These are phyloP conservation scores for Thrips palmi DNA, from an alignment of 1,140 invertebrate genomes.

Conservation along the genomic window DNA sequence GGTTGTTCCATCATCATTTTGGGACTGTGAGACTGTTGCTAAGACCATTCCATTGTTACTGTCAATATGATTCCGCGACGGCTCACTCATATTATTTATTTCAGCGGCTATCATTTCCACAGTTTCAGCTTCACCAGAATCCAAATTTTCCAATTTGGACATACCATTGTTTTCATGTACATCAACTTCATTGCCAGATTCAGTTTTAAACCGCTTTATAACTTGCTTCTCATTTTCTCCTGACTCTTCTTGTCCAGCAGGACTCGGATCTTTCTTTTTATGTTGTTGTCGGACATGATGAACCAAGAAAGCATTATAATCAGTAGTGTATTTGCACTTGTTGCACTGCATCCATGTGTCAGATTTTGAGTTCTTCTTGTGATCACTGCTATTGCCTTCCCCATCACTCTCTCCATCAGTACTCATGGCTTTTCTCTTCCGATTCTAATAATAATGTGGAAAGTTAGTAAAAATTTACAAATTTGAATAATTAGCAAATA, in stretches of 20 bases:
- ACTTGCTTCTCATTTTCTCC: conserved; percentile 2
- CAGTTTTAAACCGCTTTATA: background rate
- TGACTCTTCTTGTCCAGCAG: background rate
- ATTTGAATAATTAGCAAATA: too few species aligned
- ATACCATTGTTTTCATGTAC: background rate
- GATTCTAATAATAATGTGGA: conserved; percentile 10
- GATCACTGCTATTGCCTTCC: conserved; percentile 4
- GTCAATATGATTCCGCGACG: too few species aligned
- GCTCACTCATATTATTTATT: conserved; percentile 9
- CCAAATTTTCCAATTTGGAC: too few species aligned
- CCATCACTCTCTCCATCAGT: conserved; percentile 7
- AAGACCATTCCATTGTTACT: background rate
- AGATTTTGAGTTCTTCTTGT: conserved; percentile 16
- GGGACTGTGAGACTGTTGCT: too few species aligned
- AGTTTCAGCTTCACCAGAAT: conserved; percentile 12
- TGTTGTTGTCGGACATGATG: conserved; percentile 20
- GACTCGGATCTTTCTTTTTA: conserved; percentile 12
- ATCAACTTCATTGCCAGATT: background rate
- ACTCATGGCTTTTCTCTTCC: conserved; percentile 16
- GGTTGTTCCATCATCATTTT: background rate
- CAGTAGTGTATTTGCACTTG: conserved; percentile 24
- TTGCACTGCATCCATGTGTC: conserved; percentile 23
- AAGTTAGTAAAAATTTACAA: too few species aligned
- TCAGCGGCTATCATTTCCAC: conserved; percentile 15
- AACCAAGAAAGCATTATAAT: conserved; percentile 20